These are phyloP conservation scores for Glaucopsyche alexis DNA, from an alignment of 2,888 invertebrate species.

Conservation along the genomic window DNA sequence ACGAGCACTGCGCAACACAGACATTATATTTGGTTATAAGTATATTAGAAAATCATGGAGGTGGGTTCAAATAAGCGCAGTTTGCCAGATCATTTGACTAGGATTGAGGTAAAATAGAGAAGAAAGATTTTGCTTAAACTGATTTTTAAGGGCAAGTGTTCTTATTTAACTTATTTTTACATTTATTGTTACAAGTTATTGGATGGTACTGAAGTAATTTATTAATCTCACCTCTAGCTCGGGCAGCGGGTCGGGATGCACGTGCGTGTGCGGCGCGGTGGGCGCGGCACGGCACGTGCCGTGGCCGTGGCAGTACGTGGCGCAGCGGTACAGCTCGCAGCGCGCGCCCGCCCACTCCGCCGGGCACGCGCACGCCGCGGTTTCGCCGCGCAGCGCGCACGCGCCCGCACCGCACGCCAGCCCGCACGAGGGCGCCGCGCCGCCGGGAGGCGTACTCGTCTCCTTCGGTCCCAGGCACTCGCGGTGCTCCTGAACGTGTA, in stretches of 20 bases:
- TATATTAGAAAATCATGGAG: no score
- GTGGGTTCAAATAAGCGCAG: no score
- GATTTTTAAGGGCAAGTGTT: no score
- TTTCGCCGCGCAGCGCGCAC: constrained; percentile 76
- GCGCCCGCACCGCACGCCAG: constrained; percentile 64
- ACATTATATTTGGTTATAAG: constrained; percentile 43
- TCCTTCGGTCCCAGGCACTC: constrained; percentile 48
- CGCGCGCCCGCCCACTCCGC: constrained; percentile 81
- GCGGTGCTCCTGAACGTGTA: constrained; percentile 43
- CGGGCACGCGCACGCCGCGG: constrained; percentile 81
- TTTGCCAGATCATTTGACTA: no score
- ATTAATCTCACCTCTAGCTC: constrained; percentile 72
- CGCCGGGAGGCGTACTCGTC: constrained; percentile 39
- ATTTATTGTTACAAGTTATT: no score
- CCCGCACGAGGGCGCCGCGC: constrained; percentile 49
- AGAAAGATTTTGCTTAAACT: no score
- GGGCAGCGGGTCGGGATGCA: constrained; percentile 55
- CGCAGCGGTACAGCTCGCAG: constrained; percentile 85
- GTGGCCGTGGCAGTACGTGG: constrained; percentile 82
- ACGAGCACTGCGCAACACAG: constrained; percentile 81
- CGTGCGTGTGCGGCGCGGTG: constrained; percentile 44
- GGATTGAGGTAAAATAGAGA: no score
- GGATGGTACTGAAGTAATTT: no score
- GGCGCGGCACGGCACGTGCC: constrained; percentile 43
- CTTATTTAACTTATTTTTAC: no score